These are phyloP conservation scores for Dryococelus australis DNA, from an alignment of 2,888 invertebrate genomes.

Conservation along the genomic window DNA sequence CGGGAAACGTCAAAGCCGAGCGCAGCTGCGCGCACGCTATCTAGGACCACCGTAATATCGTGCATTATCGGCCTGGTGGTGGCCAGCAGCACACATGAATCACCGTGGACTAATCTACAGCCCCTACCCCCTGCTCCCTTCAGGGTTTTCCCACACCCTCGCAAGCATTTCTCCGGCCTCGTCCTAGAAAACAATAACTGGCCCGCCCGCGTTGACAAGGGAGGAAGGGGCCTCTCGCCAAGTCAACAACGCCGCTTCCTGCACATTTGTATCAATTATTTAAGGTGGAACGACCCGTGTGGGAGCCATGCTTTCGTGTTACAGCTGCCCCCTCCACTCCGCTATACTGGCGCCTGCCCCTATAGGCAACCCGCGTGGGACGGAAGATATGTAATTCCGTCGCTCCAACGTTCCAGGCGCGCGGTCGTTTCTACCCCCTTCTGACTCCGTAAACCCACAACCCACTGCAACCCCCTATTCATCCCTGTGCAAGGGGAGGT, in stretches of 20 bases:
- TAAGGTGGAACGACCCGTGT: neutral
- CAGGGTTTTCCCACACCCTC: neutral
- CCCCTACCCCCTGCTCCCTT: neutral
- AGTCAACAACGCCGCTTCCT: slow-evolving; percentile 5
- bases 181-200: neutral
- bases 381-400: neutral
- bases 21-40: too few relatives aligned
- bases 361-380: neutral
- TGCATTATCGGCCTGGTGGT: neutral
- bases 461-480: too few relatives aligned
- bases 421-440: too few relatives aligned
- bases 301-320: neutral
- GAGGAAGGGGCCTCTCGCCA: neutral
- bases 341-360: neutral
- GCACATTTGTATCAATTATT: slow-evolving; percentile 16
- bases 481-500: too few relatives aligned
- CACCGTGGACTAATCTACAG: neutral
- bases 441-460: too few relatives aligned
- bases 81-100: neutral
- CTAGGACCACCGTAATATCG: too few relatives aligned
- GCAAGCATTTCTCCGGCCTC: neutral
- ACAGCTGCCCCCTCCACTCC: neutral
- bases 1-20: too few relatives aligned
- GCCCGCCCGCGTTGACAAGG: neutral
- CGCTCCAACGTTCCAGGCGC: neutral